A percentile compares a stretch with the other conserved stretches of the same genome.
Evolutionary conservation across 2,888 invertebrate genomes (phyloP).

Genomic region (Neelides folsomi): DNA sequence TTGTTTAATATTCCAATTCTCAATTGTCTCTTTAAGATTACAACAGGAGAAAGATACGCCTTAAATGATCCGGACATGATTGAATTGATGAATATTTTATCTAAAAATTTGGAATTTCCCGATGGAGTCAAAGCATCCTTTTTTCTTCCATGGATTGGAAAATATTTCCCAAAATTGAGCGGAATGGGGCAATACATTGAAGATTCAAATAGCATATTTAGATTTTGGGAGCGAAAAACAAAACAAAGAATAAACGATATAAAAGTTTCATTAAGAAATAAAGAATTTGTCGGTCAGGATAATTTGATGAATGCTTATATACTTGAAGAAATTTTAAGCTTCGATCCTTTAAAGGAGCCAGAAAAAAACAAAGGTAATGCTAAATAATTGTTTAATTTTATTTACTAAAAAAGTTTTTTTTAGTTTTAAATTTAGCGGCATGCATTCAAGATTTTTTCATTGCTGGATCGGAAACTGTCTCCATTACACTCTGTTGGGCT

Average conservation of each 20-base stretch:
- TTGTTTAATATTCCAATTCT: slow-evolving; percentile 21
- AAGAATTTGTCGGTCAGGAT: background rate
- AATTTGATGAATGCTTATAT: slow-evolving; percentile 13
- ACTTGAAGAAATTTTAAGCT: slow-evolving; percentile 10
- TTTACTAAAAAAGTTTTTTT: background rate
- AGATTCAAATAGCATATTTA: slow-evolving; percentile 19
- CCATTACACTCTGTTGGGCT: slow-evolving; percentile 19
- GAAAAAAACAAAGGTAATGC: too few relatives aligned
- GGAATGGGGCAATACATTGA: slow-evolving; percentile 21
- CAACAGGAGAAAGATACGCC: slow-evolving; percentile 11
- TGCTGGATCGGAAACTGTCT: slow-evolving; percentile 22
- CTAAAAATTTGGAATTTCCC: slow-evolving; percentile 20
- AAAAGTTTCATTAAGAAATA: background rate
- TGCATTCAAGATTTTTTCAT: slow-evolving; percentile 22
- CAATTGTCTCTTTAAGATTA: slow-evolving; percentile 19
- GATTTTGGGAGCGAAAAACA: slow-evolving; percentile 19
- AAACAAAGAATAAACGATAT: slow-evolving; percentile 2
- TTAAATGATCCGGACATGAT: slow-evolving; percentile 12
- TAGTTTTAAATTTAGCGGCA: slow-evolving; percentile 4
- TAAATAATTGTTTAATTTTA: background rate
- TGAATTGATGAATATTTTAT: slow-evolving; percentile 10
- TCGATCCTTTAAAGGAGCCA: slow-evolving; percentile 6
- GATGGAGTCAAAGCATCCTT: slow-evolving; percentile 16
- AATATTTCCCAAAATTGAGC: slow-evolving; percentile 11
- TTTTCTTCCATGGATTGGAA: slow-evolving; percentile 22